A percentile compares a stretch with the other conserved stretches of the same genome.
These are phyloP conservation scores for Xenus cinereus DNA, from an alignment of 2,113 vertebrate genomes.

Conservation along the genomic window DNA sequence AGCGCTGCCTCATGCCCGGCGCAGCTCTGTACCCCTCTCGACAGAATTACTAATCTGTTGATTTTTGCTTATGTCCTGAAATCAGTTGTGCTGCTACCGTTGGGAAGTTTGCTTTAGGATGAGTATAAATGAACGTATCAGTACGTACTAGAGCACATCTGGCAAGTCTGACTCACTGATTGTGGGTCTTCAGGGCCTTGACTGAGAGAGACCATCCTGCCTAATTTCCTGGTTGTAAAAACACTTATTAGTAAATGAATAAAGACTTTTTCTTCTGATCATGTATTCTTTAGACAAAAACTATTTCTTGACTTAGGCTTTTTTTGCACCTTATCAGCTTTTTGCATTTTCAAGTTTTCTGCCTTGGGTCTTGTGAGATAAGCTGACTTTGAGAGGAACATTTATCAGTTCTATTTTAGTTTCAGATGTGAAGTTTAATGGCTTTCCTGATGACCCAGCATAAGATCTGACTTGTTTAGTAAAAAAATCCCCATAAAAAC, in stretches of 20 bases:
- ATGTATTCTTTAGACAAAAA: neutral
- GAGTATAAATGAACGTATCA: neutral
- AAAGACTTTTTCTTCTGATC: neutral
- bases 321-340: neutral
- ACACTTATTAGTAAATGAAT: neutral
- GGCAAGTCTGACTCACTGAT: neutral
- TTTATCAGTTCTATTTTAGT: neutral
- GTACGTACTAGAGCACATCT: neutral
- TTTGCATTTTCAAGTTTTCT: neutral
- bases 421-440: neutral
- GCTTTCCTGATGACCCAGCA: neutral
- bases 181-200: neutral
- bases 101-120: rapidly evolving
- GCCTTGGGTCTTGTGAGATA: neutral
- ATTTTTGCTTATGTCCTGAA: neutral
- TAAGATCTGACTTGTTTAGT: neutral
- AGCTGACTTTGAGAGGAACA: neutral
- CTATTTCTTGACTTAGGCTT: neutral
- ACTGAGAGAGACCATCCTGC: neutral
- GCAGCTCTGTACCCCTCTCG: neutral
- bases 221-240: neutral
- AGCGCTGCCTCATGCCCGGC: neutral
- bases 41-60: too few species aligned
- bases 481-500: neutral
- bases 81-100: neutral